These are phyloP conservation scores for Ophioninae sp. DNA, from an alignment of 2,888 invertebrate genomes.

Conservation along the genomic window DNA sequence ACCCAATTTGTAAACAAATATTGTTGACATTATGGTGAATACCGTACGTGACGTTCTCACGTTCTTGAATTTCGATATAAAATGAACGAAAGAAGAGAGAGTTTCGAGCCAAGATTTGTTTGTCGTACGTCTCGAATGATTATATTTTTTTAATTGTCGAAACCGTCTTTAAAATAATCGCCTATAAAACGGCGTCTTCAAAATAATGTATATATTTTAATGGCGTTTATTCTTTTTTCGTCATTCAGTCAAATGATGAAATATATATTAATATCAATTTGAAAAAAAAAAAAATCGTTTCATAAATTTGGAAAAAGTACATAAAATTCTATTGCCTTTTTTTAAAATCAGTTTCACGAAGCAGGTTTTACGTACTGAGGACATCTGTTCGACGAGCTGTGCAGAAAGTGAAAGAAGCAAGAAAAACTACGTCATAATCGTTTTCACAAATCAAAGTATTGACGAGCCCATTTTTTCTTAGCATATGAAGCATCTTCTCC, in stretches of 20 bases:
- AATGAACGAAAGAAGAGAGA: constrained; percentile 21
- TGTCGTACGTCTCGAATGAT: neutral
- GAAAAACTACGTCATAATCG: constrained; percentile 26
- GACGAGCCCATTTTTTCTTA: constrained; percentile 4
- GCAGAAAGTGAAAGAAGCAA: neutral
- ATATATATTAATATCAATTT: neutral
- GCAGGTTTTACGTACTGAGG: neutral
- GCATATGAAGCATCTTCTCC: constrained; percentile 1
- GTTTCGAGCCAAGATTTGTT: constrained; percentile 44
- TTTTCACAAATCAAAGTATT: constrained; percentile 18
- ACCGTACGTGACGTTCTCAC: constrained; percentile 38
- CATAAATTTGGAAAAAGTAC: neutral
- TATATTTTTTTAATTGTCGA: neutral
- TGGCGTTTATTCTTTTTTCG: neutral
- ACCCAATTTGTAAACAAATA: constrained; percentile 63
- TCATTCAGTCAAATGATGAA: neutral
- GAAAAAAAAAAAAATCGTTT: neutral
- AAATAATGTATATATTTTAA: neutral
- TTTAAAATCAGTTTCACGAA: neutral
- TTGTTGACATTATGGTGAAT: constrained; percentile 54
- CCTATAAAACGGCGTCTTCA: neutral
- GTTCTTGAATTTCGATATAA: constrained; percentile 4
- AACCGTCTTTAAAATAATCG: too few species aligned
- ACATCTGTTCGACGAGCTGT: neutral
- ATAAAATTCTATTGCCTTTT: neutral